A percentile compares a stretch with the other conserved stretches of the same genome.
Evolutionary conservation across 2,888 invertebrate species (phyloP).

Genomic region (Eilema griseolum): DNA sequence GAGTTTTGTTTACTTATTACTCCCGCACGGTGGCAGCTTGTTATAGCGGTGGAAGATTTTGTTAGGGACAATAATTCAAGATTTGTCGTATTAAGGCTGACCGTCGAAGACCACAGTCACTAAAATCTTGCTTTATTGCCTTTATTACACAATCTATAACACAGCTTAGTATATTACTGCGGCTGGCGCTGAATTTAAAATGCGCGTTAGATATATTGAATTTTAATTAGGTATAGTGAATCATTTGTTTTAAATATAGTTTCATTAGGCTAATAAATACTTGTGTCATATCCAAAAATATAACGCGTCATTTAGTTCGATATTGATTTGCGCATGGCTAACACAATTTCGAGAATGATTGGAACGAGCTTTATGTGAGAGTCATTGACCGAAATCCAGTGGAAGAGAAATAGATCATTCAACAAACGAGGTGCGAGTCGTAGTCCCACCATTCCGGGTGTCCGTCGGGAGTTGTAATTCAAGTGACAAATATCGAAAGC

Average conservation of each 20-base stretch:
- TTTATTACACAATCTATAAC: constrained; percentile 19
- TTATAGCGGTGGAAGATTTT: constrained; percentile 55
- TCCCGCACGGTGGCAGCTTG: constrained; percentile 62
- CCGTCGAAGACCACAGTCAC: constrained; percentile 32
- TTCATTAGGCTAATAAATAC: constrained; percentile 23
- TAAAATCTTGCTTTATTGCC: constrained; percentile 39
- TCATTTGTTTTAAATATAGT: constrained; percentile 16
- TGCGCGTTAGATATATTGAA: too few relatives aligned
- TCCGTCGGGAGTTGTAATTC: constrained; percentile 85
- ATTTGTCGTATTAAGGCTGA: constrained; percentile 42
- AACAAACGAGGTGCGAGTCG: constrained; percentile 81
- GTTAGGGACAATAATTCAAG: constrained; percentile 49
- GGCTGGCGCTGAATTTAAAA: constrained; percentile 13
- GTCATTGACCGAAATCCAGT: constrained; percentile 58
- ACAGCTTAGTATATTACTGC: constrained; percentile 13
- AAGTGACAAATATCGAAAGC: constrained; percentile 87
- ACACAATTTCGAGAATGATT: constrained; percentile 42
- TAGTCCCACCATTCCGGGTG: constrained; percentile 72
- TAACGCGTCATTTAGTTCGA: constrained; percentile 25
- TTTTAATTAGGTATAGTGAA: constrained; percentile 6
- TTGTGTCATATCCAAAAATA: constrained; percentile 33
- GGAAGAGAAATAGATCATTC: constrained; percentile 76
- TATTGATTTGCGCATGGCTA: constrained; percentile 36
- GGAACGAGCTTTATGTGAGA: constrained; percentile 36
- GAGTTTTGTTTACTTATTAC: constrained; percentile 79